Conservation (phyloP, 2,113 vertebrate species). For the Turnix velox region DNA sequence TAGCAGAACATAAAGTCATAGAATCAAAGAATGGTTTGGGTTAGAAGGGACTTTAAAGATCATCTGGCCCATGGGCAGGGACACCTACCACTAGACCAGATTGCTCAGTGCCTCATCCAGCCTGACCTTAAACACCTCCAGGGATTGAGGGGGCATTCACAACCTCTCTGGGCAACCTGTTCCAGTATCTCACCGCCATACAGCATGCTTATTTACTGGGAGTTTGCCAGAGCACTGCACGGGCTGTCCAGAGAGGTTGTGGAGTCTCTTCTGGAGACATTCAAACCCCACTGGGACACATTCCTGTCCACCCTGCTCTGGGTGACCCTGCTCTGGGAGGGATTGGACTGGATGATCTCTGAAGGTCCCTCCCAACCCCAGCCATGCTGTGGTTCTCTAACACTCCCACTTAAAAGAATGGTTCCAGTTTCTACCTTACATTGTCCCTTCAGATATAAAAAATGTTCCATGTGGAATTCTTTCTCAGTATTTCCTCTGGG, state of each 20-base stretch:
- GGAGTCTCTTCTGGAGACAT: neutral
- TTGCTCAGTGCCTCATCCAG: no score
- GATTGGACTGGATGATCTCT: neutral
- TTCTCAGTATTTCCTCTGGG: neutral
- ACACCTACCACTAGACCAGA: no score
- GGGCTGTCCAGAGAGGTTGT: neutral
- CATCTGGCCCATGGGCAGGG: no score
- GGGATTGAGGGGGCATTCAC: no score
- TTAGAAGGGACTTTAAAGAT: no score
- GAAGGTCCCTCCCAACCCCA: neutral
- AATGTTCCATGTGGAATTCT: neutral
- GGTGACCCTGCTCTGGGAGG: neutral
- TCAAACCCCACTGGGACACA: neutral
- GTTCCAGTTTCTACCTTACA: neutral
- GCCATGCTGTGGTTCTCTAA: neutral
- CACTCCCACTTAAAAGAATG: neutral
- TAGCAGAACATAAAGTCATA: no score
- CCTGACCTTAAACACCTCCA: no score
- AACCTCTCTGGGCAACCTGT: no score
- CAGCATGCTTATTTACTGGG: neutral
- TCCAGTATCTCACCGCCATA: no score
- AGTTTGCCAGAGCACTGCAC: neutral
- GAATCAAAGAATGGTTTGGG: no score
- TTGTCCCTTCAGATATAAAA: neutral
- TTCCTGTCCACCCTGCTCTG: neutral